A percentile compares a stretch with the other conserved stretches of the same genome.
phyloP scores from a whole-genome alignment of 2,113 vertebrate species.

The Camelus bactrianus region DNA sequence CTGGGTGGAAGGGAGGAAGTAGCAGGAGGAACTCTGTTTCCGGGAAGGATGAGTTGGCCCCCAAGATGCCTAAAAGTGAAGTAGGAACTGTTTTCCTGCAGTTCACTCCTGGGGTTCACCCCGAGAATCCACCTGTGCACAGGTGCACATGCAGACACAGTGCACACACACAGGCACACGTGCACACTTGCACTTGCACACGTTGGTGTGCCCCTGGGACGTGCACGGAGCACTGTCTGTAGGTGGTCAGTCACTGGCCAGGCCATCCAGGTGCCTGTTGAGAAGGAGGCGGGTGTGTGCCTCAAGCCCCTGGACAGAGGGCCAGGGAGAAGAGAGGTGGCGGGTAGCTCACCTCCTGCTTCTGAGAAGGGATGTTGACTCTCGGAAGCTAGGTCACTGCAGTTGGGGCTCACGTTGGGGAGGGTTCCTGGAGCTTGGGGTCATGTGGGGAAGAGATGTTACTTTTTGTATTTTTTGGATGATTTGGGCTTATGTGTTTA shows the following conservation, averaged over 20 bases:
- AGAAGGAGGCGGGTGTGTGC: background rate
- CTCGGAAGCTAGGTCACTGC: background rate
- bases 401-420: background rate
- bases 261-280: background rate
- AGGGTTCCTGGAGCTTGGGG: background rate
- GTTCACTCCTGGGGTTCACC: background rate
- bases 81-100: fast-evolving
- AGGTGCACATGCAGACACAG: fast-evolving
- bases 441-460: background rate
- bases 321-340: background rate
- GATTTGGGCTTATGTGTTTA: background rate
- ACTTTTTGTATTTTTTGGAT: background rate
- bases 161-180: fast-evolving
- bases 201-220: fast-evolving
- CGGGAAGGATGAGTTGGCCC: background rate
- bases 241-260: background rate
- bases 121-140: too few species aligned
- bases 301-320: background rate
- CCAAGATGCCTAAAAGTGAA: background rate
- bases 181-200: fast-evolving
- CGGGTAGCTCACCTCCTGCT: background rate
- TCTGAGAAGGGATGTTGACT: fast-evolving
- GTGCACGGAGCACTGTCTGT: fast-evolving
- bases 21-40: background rate
- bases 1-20: background rate